Base-by-base conservation (phyloP, 2,113 vertebrate genomes). In the Strigops habroptila region DNA sequence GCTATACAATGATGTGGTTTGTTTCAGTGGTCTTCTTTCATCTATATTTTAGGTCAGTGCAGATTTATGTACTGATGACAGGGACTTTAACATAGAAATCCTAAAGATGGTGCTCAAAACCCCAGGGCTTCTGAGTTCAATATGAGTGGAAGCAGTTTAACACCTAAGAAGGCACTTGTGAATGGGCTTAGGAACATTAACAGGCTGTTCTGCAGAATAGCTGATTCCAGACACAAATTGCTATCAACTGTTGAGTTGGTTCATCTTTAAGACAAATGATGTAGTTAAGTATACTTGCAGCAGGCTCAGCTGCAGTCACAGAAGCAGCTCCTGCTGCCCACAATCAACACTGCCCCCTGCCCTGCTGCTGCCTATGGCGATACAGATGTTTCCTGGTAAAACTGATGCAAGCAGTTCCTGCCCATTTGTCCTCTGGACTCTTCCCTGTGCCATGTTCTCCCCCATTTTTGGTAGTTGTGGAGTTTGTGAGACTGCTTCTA, bases 371-470 rank as follows among this genome's bases (percentile, higher is more conserved):
- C 28, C 37, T 71, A 0, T 6, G 17, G 59, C 3, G 2, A 49
- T 14, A 30, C 27, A 37, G 33, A 57, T 1, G 3, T 33, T 85
- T 86, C 18, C 35, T 55, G 27, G 35, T 35, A 88, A 79, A 87
- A 64, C 6, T 0, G 1, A 63, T 17, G 4, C 25, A 43, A 69
- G 14, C 14, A 18, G 13, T 12, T 89, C 27, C 27, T 74, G 31
- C 9, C 28, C 51, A 39, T 8, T 15, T 19, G 13, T 15, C 12
- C 14, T 33, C 18, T 37, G 39, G 13, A 7, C 37, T 37, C 28
- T 67, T 74, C 14, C 9, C 30, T 3, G 23, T 22, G 14, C 8
- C 4, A 0, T 0, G 1, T 19, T 67, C 31, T 68, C n/a, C 27
- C 7, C 2, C 7, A 12, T 23, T 55, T 82, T 39, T 48, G 14